Evolutionary conservation across 2,888 invertebrate genomes (phyloP).

Genomic region (Loripinus fragilis): DNA sequence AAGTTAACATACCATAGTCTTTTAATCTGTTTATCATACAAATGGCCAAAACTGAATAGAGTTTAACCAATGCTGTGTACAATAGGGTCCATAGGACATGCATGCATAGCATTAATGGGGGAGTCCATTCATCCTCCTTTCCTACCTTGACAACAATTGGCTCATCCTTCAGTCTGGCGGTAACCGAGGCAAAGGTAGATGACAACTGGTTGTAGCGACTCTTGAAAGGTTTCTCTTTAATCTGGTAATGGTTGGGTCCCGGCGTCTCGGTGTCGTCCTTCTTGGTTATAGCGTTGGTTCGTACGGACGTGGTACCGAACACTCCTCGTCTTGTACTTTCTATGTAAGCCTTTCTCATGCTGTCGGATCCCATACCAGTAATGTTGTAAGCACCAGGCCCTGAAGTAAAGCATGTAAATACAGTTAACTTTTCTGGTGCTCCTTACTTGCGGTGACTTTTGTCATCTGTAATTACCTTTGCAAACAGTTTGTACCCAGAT

Average conservation of each 20-base stretch:
- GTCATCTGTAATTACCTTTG: too few relatives aligned
- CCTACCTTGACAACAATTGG: conserved; percentile 68
- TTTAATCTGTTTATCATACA: too few relatives aligned
- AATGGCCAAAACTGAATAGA: too few relatives aligned
- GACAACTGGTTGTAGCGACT: conserved; percentile 76
- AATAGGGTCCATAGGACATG: too few relatives aligned
- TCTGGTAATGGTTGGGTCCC: conserved; percentile 81
- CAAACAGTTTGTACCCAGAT: too few relatives aligned
- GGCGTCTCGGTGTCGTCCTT: conserved; percentile 79
- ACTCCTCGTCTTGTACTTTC: conserved; percentile 82
- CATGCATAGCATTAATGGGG: too few relatives aligned
- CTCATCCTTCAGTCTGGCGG: conserved; percentile 70
- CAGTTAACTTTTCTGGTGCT: too few relatives aligned
- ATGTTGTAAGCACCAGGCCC: conserved; percentile 82
- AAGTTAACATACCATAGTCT: too few relatives aligned
- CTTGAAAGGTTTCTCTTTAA: conserved; percentile 78
- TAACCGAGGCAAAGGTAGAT: conserved; percentile 82
- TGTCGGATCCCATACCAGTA: conserved; percentile 82
- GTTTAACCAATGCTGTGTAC: too few relatives aligned
- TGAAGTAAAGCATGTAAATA: conserved; percentile 42
- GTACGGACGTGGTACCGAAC: conserved; percentile 81
- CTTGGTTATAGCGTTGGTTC: conserved; percentile 74
- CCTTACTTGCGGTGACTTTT: too few relatives aligned
- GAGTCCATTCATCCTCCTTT: too few relatives aligned
- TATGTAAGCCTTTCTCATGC: conserved; percentile 82